Percentiles rank a stretch among this genome's conserved stretches.
phyloP scores from a whole-genome alignment of 1,140 invertebrate genomes.

The Lucilia cuprina region DNA sequence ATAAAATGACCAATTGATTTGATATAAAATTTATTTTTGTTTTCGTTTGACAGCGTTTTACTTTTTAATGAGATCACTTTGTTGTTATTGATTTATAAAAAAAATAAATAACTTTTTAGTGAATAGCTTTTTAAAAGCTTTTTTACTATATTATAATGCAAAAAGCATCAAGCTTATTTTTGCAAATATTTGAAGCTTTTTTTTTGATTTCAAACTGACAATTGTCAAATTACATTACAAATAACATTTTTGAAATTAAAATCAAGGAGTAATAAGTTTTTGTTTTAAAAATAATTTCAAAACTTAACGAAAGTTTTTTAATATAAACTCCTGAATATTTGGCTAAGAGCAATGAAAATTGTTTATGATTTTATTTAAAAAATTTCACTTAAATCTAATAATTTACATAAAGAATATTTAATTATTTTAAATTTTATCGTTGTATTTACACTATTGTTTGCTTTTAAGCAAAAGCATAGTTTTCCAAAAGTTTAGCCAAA shows the following conservation, averaged over 20 bases:
- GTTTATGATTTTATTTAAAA: no score
- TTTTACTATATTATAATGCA: background rate
- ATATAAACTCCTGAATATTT: no score
- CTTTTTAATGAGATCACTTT: background rate
- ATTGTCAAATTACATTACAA: no score
- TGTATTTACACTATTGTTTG: background rate
- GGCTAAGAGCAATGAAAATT: no score
- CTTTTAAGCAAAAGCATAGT: conserved; percentile 4
- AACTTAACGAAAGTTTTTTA: no score
- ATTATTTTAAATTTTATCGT: background rate
- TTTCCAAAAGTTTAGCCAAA: conserved; percentile 58
- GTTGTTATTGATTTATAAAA: background rate
- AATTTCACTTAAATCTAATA: background rate
- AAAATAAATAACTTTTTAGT: background rate
- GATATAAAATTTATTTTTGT: background rate
- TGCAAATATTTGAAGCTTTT: background rate
- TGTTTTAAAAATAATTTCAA: no score
- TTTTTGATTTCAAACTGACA: background rate
- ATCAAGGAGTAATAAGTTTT: no score
- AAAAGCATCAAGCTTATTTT: background rate
- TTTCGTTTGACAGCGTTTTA: background rate
- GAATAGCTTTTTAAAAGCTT: background rate
- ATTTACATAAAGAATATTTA: background rate
- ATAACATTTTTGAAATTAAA: no score
- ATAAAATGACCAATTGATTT: background rate